Base-by-base conservation (phyloP, 2,113 vertebrate species). In the Shinisaurus crocodilurus region DNA sequence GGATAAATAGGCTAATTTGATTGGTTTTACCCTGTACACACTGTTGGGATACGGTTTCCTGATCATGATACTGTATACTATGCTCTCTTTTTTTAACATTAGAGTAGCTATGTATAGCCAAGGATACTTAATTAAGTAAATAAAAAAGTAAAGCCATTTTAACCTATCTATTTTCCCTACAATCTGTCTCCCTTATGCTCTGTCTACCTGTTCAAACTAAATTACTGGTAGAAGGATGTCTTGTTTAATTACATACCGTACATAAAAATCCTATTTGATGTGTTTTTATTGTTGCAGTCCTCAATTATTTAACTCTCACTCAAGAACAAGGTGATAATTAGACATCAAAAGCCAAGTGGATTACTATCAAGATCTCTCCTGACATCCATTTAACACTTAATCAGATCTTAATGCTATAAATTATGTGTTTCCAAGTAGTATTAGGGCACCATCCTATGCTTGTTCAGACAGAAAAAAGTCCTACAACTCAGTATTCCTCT, bases 351-450 rank as follows among this genome's bases (percentile, higher is more conserved):
- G 75, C 93, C 95, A 93, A 96, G 92, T 95, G 93, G 94, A 96
- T 96, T 96, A 95, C 91, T 93, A 90, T 89, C 48, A 37, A 72
- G 90, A 91, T 93, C 54, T 89, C 89, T 92, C 91, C 93, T 94
- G 91, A 92, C 77, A 94, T 94, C 87, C 92, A 94, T 96, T 95
- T 94, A 94, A 91, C 91, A 93, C 85, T 95, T 95, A 95, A 95
- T 93, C 88, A 45, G 90, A 90, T 82, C 69, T 93, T 93, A 92
- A 94, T 94, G 63, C 60, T 54, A 48, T 87, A 90, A 95, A 95
- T 94, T 89, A 93, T 93, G 90, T 75, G 89, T 91, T 93, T 96
- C 94, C 91, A 93, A 60, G 84, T 79, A 90, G 93, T 83, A 91
- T 87, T 93, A 18, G 60, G 60, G 50, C 50, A 54, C 50, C 6